phyloP scores from a whole-genome alignment of 2,888 invertebrate genomes.

The Aspidapion aeneum region DNA sequence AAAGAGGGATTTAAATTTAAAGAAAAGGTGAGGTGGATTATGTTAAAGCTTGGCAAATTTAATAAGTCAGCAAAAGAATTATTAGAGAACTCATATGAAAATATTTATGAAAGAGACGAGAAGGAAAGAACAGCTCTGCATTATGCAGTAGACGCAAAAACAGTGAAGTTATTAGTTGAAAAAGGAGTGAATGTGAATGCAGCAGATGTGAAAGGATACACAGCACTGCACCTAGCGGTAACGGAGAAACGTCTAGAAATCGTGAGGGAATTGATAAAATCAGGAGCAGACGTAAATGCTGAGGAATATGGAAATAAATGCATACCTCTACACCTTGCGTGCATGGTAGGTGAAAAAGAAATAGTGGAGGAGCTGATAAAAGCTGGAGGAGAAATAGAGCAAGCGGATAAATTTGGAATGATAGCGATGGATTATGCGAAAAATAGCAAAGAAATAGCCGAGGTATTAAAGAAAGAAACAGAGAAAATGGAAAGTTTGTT shows the following conservation, averaged over 20 bases:
- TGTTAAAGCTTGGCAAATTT: conserved; percentile 5
- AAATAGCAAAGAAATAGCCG: neutral
- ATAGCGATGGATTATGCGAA: conserved; percentile 2
- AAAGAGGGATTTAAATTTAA: no score
- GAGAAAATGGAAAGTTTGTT: neutral
- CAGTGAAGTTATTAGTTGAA: conserved; percentile 10
- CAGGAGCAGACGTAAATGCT: no score
- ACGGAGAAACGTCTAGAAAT: conserved; percentile 11
- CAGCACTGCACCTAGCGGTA: conserved; percentile 11
- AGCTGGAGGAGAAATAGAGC: conserved; percentile 8
- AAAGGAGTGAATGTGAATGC: conserved; percentile 10
- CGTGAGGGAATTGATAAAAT: conserved; percentile 11
- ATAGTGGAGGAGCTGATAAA: conserved; percentile 9
- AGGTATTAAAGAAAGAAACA: neutral
- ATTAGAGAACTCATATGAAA: conserved; percentile 10
- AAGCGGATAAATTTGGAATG: conserved; percentile 11
- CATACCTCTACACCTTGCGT: conserved; percentile 8
- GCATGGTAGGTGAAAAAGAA: conserved; percentile 10
- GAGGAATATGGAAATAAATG: conserved; percentile 8
- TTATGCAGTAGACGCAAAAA: conserved; percentile 10
- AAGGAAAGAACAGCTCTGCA: conserved; percentile 8
- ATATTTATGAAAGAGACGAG: conserved; percentile 8
- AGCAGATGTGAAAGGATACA: conserved; percentile 4
- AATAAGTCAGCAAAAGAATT: conserved; percentile 8
- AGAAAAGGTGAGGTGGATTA: conserved; percentile 6